Evolutionary conservation across 2,797 vertebrate genomes (phyloP).

Genomic region (Rhinichthys osculus): DNA sequence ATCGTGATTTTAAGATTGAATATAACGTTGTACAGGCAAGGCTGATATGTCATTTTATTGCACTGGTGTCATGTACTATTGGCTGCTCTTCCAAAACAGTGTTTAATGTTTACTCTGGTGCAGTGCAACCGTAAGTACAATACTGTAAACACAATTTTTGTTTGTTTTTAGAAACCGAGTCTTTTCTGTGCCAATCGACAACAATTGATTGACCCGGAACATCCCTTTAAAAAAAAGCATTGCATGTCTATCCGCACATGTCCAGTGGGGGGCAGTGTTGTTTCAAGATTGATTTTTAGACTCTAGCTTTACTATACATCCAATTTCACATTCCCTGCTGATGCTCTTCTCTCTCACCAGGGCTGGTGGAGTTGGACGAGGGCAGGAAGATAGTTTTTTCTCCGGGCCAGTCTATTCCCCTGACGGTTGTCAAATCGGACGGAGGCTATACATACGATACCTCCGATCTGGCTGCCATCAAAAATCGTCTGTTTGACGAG

Average conservation of each 20-base stretch:
- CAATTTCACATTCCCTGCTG: neutral
- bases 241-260: rapidly evolving
- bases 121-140: neutral
- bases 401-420: constrained; percentile 86
- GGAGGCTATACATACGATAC: constrained; percentile 97
- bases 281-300: constrained; percentile 21
- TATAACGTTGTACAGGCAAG: neutral
- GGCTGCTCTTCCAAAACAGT: neutral
- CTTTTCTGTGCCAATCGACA: neutral
- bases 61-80: neutral
- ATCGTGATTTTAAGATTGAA: neutral
- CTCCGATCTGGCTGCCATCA: constrained; percentile 93
- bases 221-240: neutral
- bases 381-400: constrained; percentile 91
- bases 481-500: constrained; percentile 86
- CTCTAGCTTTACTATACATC: neutral
- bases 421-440: constrained; percentile 94
- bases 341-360: constrained; percentile 66
- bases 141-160: neutral
- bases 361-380: constrained; percentile 87
- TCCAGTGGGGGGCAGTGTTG: constrained; percentile 68
- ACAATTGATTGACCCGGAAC: neutral
- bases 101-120: constrained; percentile 1
- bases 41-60: neutral
- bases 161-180: neutral